Base-by-base conservation (phyloP, 2,797 vertebrate species). In the Gallinago stenura region DNA sequence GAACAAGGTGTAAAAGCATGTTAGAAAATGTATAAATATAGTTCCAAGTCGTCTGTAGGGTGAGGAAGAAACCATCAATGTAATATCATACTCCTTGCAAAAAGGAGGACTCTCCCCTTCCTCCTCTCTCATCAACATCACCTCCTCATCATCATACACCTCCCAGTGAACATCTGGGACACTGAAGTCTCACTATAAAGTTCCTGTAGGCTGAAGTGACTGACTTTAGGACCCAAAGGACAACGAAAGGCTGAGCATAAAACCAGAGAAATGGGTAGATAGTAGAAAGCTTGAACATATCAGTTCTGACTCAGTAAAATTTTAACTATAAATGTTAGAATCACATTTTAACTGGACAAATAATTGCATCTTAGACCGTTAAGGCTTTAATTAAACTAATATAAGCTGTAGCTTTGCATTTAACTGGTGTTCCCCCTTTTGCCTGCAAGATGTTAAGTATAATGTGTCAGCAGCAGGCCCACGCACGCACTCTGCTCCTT, bases 401-500 rank as follows among this genome's bases (percentile, higher is more conserved):
- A 25, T 64, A 33, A 89, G 28, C 24, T 41, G 21, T 62, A 77
- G 17, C 41, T 89, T 78, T 87, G 51, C 24, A 20, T 65, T 90
- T 66, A 28, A 53, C 17, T 17, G 31, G 21, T 58, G 39, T 58
- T 80, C 6, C 8, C 12, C 1, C 1, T 77, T 89, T 89, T 83
- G 15, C 37, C 43, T 95, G 43, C 28, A 76, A 91, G 82, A 12
- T 45, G 11, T 46, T 72, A 35, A 31, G 15, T 58, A 5, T 28
- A 45, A 22, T 2, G 1, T 53, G 78, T 70, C 35, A 85, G 51
- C 26, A 82, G 35, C 71, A 56, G 35, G 31, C 65, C 16, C 3
- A 7, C 1, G 1, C 5, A 19, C 0, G 1, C 24, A 5, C 5
- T 37, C 25, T 75, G 35, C n/a, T 73, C 6, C 17, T 83, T 87